A percentile compares a stretch with the other conserved stretches of the same genome.
Evolutionary conservation across 2,113 vertebrate species (phyloP).

Genomic region (Clarias magur): DNA sequence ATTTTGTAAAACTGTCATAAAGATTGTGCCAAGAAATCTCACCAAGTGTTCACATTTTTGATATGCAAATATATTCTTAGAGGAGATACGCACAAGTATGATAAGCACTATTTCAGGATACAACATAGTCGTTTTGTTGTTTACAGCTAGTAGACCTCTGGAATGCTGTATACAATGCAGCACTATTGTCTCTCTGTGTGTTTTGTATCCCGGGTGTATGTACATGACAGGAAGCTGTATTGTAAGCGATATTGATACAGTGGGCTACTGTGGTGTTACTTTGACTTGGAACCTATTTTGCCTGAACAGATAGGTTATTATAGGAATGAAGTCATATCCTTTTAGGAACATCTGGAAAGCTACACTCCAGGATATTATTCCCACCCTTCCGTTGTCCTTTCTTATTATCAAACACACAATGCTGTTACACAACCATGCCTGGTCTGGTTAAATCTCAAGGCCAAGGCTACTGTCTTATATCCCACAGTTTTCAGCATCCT

Average conservation of each 20-base stretch:
- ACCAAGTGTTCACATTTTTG: too few species aligned
- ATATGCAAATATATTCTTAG: too few species aligned
- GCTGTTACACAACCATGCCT: conserved; percentile 43
- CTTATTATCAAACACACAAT: conserved; percentile 51
- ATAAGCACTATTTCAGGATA: not conserved
- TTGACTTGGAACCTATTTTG: conserved; percentile 59
- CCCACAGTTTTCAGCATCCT: conserved; percentile 36
- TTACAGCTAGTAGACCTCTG: not conserved
- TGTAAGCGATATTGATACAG: conserved; percentile 42
- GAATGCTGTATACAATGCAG: not conserved
- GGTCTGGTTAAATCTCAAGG: conserved; percentile 14
- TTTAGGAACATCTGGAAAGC: conserved; percentile 74
- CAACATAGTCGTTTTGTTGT: not conserved
- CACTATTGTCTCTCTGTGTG: conserved; percentile 32
- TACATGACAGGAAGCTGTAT: conserved; percentile 36
- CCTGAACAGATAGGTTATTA: conserved; percentile 50
- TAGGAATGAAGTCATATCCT: conserved; percentile 69
- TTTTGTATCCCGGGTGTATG: conserved; percentile 35
- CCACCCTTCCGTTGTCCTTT: conserved; percentile 70
- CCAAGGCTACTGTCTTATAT: conserved; percentile 40
- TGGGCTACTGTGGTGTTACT: conserved; percentile 48
- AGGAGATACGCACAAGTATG: too few species aligned
- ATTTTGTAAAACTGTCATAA: not conserved
- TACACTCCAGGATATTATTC: conserved; percentile 57
- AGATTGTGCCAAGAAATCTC: not conserved